Conservation (phyloP, 2,797 vertebrate species). For the Poecilia wingei region DNA sequence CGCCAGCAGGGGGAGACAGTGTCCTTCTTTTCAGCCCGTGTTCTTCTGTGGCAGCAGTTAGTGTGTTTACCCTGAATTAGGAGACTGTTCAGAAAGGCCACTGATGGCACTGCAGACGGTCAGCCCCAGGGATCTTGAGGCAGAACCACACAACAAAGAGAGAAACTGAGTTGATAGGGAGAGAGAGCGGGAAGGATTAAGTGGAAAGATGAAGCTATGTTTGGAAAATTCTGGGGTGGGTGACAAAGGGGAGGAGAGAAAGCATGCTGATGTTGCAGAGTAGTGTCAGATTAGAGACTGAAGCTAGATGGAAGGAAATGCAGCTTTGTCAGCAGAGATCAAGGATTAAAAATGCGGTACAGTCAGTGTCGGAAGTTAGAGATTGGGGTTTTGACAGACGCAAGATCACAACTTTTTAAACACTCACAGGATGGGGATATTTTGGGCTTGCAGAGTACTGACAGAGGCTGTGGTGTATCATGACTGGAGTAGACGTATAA, state of each 20-base stretch:
- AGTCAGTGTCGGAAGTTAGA: constrained; percentile 19
- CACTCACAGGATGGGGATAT: constrained; percentile 39
- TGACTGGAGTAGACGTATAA: constrained; percentile 24
- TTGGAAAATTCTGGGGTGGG: constrained; percentile 38
- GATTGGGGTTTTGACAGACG: constrained; percentile 3
- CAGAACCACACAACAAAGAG: constrained; percentile 23
- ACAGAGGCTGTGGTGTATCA: constrained; percentile 25
- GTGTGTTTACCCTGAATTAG: constrained; percentile 48
- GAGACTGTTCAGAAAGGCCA: constrained; percentile 45
- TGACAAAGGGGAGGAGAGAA: constrained; percentile 31
- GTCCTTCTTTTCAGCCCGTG: constrained; percentile 4
- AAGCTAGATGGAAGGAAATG: constrained; percentile 8
- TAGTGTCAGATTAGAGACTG: constrained; percentile 19
- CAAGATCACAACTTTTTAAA: constrained; percentile 64
- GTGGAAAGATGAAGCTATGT: constrained; percentile 27
- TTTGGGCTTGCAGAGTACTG: constrained; percentile 46
- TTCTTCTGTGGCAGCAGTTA: constrained; percentile 56
- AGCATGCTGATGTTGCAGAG: constrained; percentile 25
- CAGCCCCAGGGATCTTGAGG: constrained; percentile 37
- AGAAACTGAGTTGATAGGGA: constrained; percentile 11
- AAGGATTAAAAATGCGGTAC: constrained; percentile 11
- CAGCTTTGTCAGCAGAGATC: constrained; percentile 3
- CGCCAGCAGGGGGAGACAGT: constrained; percentile 62
- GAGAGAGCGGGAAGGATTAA: constrained; percentile 24
- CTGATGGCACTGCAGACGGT: constrained; percentile 50